Conservation (phyloP, 2,797 vertebrate genomes). For the Phalanger gymnotis region DNA sequence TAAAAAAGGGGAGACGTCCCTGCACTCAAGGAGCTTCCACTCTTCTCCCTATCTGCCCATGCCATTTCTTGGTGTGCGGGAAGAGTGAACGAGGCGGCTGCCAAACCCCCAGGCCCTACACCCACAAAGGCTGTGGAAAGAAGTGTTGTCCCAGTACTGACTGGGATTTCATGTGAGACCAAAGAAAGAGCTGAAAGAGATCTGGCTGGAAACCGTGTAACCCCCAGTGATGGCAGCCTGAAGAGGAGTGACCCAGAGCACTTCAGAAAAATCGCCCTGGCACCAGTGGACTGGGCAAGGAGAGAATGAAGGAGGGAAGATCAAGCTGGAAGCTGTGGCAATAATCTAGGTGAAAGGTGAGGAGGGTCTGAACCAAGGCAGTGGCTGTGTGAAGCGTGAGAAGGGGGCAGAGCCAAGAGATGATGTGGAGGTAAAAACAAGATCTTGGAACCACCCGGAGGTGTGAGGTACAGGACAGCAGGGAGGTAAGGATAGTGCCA, state of each 20-base stretch:
- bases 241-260: neutral
- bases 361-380: too few species aligned
- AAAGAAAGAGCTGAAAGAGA: neutral
- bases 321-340: neutral
- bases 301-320: neutral
- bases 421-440: neutral
- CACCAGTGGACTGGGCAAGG: neutral
- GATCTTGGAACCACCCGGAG: too few species aligned
- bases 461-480: neutral
- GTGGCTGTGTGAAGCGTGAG: neutral
- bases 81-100: neutral
- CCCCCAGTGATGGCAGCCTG: too few species aligned
- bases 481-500: neutral
- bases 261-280: neutral
- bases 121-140: neutral
- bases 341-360: neutral
- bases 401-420: neutral
- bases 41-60: neutral
- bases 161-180: neutral
- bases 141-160: neutral
- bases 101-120: neutral
- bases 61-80: too few species aligned
- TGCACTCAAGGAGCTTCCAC: neutral
- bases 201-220: too few species aligned
- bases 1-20: neutral